Conservation (phyloP, 2,797 vertebrate genomes). For the Alauda arvensis region DNA sequence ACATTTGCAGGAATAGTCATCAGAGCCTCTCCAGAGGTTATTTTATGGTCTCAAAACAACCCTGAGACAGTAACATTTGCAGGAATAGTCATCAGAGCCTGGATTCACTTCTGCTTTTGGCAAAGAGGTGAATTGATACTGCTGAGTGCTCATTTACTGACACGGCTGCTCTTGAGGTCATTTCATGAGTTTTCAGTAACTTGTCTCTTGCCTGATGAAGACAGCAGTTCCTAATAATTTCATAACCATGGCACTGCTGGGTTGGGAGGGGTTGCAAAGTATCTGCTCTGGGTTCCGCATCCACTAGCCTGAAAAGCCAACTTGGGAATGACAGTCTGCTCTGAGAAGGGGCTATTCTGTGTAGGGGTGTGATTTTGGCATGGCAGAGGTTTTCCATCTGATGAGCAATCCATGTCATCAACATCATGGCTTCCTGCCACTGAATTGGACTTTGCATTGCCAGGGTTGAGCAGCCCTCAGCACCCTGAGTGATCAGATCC, state of each 20-base stretch:
- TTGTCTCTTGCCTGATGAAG: not conserved
- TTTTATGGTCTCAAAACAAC: not conserved
- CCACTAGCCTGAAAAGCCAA: not conserved
- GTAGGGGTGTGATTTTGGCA: not conserved
- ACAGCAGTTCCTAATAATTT: not conserved
- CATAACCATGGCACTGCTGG: not conserved
- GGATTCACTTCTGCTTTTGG: not conserved
- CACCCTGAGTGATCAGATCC: not conserved
- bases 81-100: not conserved
- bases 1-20: not conserved
- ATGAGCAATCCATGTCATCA: not conserved
- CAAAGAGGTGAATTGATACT: not conserved
- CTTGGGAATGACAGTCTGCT: not conserved
- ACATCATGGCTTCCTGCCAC: not conserved
- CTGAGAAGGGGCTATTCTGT: not conserved
- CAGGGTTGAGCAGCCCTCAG: rapidly evolving
- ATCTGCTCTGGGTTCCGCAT: not conserved
- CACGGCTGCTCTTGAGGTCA: not conserved
- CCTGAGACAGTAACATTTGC: not conserved
- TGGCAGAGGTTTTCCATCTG: not conserved
- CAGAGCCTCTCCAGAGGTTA: not conserved
- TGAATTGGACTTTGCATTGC: not conserved
- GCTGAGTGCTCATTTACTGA: not conserved
- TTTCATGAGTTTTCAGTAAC: not conserved
- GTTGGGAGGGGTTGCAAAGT: not conserved